Evolutionary conservation across 2,888 invertebrate species (phyloP), one percentile per base, ranked within the genome.

Genomic region (Nasonia oneida): DNA sequence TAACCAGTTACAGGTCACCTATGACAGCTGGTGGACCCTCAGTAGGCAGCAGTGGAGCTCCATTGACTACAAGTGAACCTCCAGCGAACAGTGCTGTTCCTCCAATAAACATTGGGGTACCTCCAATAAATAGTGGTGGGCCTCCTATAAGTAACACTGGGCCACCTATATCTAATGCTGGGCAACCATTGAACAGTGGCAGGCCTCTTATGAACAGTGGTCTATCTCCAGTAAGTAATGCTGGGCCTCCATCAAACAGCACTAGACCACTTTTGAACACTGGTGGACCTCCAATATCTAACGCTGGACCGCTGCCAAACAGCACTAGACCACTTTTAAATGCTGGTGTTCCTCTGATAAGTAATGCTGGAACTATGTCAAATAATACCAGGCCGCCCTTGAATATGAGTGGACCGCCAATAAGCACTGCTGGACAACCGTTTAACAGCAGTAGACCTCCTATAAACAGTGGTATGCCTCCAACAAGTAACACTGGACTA

Each of bases 401-500:
- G 50, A 53, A 47, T 39, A 33, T 6, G 1, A 29, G 47, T 79
- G 78, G 78, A 12, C 70, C 79, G 77, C 64, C 85, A 77, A 14
- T 42, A 29, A 37, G 23, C n/a, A 77, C 6, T 39, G 37, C 61
- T 61, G 37, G 39, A 37, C 39, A n/a, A 39, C 15, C 23, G 6
- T 77, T 37, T 37, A 61, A 53, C 18, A 61, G 39, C 18, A n/a
- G 37, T 23, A 67, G 33, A 39, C 79, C 29, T 50, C 61, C 23
- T 8, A 50, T 14, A 47, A 53, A 33, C 18, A 50, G 29, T 12
- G 33, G 33, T 70, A 70, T 70, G 6, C 70, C 71, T 81, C 64
- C 85, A 81, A 23, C n/a, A 18, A n/a, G 39, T 39, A 77, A 37
- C 3, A 12, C 61, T 61, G 37, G 39, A 23, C 39, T 23, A 61